phyloP scores from a whole-genome alignment of 2,113 vertebrate genomes.

The Syngnathus scovelli region DNA sequence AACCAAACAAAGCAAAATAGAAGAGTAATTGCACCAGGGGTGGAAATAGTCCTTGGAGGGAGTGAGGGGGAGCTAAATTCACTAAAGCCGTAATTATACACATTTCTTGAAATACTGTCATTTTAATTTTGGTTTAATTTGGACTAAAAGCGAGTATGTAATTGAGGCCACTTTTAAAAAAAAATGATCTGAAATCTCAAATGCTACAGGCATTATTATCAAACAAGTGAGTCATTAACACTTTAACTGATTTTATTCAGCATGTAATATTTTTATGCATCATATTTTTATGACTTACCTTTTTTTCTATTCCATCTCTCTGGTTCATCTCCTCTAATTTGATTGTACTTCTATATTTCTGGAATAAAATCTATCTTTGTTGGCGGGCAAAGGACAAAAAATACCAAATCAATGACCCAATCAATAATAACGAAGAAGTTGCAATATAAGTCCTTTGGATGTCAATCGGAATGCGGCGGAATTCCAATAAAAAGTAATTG shows the following conservation, averaged over 20 bases:
- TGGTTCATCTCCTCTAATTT: too few species aligned
- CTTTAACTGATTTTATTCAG: neutral
- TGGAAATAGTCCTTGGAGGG: neutral
- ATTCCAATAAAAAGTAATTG: neutral
- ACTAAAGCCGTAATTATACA: too few species aligned
- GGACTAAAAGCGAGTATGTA: too few species aligned
- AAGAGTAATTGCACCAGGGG: neutral
- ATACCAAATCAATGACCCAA: neutral
- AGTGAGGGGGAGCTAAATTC: too few species aligned
- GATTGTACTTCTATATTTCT: neutral
- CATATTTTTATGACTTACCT: too few species aligned
- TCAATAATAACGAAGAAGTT: neutral
- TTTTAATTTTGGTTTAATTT: too few species aligned
- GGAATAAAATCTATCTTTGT: neutral
- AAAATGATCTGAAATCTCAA: too few species aligned
- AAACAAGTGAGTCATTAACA: neutral
- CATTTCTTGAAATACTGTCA: too few species aligned
- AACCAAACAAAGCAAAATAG: neutral
- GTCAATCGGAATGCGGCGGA: neutral
- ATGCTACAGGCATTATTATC: neutral
- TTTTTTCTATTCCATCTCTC: too few species aligned
- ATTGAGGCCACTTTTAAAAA: too few species aligned
- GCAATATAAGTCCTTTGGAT: neutral
- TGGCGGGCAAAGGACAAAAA: neutral
- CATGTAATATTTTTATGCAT: neutral